Evolutionary conservation across 2,888 invertebrate species (phyloP).

Genomic region (Perdita meconis): DNA sequence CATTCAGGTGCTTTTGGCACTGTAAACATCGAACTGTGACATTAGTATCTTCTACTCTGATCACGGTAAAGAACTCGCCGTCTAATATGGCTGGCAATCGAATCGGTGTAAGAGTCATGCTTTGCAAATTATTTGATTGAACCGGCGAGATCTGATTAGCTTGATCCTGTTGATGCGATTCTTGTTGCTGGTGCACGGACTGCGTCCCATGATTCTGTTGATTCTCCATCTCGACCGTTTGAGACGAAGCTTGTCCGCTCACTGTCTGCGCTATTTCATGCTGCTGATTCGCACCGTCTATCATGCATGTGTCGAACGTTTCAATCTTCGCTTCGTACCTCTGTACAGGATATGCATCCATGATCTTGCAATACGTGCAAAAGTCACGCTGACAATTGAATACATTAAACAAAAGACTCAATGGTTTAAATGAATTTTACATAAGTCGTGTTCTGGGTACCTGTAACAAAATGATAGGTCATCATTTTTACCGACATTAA

Average conservation of each 20-base stretch:
- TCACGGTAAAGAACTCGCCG: slow-evolving; percentile 82
- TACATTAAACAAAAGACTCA: not conserved
- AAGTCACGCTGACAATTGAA: slow-evolving; percentile 18
- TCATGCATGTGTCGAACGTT: slow-evolving; percentile 80
- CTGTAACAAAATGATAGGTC: slow-evolving; percentile 30
- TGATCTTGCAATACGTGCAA: slow-evolving; percentile 56
- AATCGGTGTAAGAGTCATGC: slow-evolving; percentile 80
- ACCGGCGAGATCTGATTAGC: slow-evolving; percentile 72
- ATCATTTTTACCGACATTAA: slow-evolving; percentile 45
- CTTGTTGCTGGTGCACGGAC: slow-evolving; percentile 59
- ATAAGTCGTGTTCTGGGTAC: slow-evolving; percentile 3
- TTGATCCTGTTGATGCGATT: slow-evolving; percentile 65
- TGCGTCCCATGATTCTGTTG: slow-evolving; percentile 73
- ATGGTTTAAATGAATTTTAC: slow-evolving; percentile 19
- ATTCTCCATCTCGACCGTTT: slow-evolving; percentile 67
- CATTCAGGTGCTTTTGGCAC: slow-evolving; percentile 81
- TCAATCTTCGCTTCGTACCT: slow-evolving; percentile 77
- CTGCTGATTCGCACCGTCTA: slow-evolving; percentile 73
- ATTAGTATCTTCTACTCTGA: slow-evolving; percentile 82
- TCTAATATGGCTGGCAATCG: slow-evolving; percentile 82
- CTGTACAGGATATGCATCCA: slow-evolving; percentile 79
- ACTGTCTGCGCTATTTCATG: slow-evolving; percentile 75
- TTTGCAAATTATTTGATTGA: slow-evolving; percentile 77
- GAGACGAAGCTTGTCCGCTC: slow-evolving; percentile 66
- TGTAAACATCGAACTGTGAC: slow-evolving; percentile 82